A percentile compares a stretch with the other conserved stretches of the same genome.
Conservation (phyloP, 1,140 invertebrate genomes). For the Laodelphax striatellus region DNA sequence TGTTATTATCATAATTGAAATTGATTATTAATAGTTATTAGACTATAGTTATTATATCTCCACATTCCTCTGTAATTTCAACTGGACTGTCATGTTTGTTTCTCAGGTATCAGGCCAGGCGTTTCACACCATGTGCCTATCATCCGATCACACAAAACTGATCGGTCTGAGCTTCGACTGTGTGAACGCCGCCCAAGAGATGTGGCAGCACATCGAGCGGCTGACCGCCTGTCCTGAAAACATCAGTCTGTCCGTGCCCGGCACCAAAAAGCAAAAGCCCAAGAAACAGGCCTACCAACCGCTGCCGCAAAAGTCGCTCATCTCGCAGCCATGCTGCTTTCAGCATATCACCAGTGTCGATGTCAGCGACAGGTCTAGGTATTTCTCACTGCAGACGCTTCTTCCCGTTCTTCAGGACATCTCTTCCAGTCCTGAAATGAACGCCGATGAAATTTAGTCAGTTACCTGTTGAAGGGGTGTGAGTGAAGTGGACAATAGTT, state of each 20-base stretch:
- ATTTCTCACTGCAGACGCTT: conserved; percentile 53
- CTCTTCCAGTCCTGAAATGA: conserved; percentile 18
- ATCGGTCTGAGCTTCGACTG: conserved; percentile 54
- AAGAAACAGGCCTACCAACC: conserved; percentile 36
- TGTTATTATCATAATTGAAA: too few species aligned
- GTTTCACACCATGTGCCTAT: conserved; percentile 76
- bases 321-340: conserved; percentile 77
- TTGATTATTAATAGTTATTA: too few species aligned
- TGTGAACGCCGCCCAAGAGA: conserved; percentile 54
- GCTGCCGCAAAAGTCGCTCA: conserved; percentile 66
- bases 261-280: conserved; percentile 43
- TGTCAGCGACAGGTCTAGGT: conserved; percentile 47
- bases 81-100: conserved; percentile 25
- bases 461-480: too few species aligned
- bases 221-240: conserved; percentile 69
- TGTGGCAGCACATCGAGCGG: conserved; percentile 53
- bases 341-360: conserved; percentile 75
- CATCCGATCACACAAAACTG: conserved; percentile 48
- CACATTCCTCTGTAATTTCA: too few species aligned
- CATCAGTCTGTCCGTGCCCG: conserved; percentile 58
- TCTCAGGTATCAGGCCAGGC: conserved; percentile 47
- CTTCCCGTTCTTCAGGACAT: conserved; percentile 31
- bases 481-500: too few species aligned
- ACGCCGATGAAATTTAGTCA: not conserved
- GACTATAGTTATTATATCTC: too few species aligned